phyloP scores from a whole-genome alignment of 2,888 invertebrate species.

The Hybos culiciformis region DNA sequence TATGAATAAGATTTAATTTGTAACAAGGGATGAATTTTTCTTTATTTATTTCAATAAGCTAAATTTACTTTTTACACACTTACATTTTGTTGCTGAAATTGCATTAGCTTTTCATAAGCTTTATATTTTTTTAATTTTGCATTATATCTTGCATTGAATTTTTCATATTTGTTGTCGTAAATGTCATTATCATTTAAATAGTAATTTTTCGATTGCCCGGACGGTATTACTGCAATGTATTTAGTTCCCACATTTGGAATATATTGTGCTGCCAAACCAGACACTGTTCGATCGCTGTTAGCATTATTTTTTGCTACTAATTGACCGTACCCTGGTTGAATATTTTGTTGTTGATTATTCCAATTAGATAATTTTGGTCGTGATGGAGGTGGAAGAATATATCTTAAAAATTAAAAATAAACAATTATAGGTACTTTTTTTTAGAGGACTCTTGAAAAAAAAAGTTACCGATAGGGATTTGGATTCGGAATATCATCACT shows the following conservation, averaged over 20 bases:
- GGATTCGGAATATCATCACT: constrained; percentile 45
- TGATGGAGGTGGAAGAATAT: constrained; percentile 33
- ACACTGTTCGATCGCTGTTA: constrained; percentile 17
- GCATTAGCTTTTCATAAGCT: constrained; percentile 31
- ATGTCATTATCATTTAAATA: constrained; percentile 12
- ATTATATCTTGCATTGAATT: constrained; percentile 34
- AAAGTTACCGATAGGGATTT: constrained; percentile 43
- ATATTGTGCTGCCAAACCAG: constrained; percentile 27
- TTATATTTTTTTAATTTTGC: constrained; percentile 34
- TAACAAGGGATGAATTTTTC: no score
- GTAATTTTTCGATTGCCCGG: constrained; percentile 11
- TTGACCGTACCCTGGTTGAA: constrained; percentile 21
- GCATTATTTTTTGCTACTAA: constrained; percentile 17
- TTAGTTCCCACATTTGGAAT: constrained; percentile 31
- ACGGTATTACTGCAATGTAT: constrained; percentile 28
- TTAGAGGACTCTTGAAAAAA: neutral
- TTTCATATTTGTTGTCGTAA: constrained; percentile 20
- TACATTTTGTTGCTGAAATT: constrained; percentile 30
- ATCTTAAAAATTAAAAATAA: constrained; percentile 18
- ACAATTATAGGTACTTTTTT: neutral
- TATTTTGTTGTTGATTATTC: constrained; percentile 18
- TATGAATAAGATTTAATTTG: no score
- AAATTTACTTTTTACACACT: constrained; percentile 21
- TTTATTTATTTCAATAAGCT: no score
- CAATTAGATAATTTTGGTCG: constrained; percentile 26